Base-by-base conservation (phyloP, 2,888 invertebrate genomes). In the Drosophila paracracens region DNA sequence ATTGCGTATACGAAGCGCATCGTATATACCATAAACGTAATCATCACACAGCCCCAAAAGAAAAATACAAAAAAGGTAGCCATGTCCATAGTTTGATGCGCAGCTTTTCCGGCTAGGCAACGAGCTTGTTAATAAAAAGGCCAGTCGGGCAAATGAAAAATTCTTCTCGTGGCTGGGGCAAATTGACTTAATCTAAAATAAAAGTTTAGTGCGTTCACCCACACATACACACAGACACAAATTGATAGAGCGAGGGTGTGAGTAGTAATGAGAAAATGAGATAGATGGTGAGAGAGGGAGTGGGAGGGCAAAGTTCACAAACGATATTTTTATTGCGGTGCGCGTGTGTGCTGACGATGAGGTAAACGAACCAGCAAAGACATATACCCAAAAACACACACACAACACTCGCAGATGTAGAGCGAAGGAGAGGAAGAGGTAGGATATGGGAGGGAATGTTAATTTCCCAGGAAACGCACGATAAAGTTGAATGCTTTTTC, bases 391-490 rank as follows among this genome's bases (percentile, higher is more conserved):
- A 51, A 54, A 27, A 46, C 40, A 64, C 54, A 60, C 48, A 61
- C 36, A 38, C 29, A 46, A 60, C 18, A 38, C 33, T 38, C 5
- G 18, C 16, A 65, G 8, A 5, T 18, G 46, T 27, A 21, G 16
- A 6, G 25, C 4, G 35, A 38, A 11, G 33, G n/a, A 0, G 25
- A 27, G 27, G 3, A 43, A 29, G 57, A 21, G 52, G n/a, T 36
- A 48, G 60, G 38, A 69, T 58, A 52, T 57, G 74, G 81, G 75
- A 29, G 68, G 70, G 83, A 77, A 87, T 87, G 90, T 90, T 90
- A 90, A 90, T 90, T 88, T 88, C 87, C 86, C 90, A 86, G 90
- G 90, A 90, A 90, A 88, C 86, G 87, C 89, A 90, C 86, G 89
- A 90, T 87, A 87, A 90, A 87, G 76, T 86, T 90, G 90, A 90